Evolutionary conservation across 2,888 invertebrate genomes (phyloP).

Genomic region (Leucozona laternaria): DNA sequence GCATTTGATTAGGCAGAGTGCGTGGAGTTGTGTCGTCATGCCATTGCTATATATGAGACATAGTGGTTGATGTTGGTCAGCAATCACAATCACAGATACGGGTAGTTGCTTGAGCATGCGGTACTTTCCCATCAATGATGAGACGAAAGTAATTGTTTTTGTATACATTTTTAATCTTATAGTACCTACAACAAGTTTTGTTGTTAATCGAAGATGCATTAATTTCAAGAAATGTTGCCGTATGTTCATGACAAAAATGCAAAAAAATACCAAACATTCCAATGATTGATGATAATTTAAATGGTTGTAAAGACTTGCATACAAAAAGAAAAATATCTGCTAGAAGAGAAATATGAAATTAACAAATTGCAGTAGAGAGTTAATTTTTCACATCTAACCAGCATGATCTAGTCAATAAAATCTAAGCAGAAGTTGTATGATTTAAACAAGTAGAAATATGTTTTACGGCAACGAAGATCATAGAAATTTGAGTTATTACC

Average conservation of each 20-base stretch:
- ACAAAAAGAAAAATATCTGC: not conserved
- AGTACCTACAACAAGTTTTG: not conserved
- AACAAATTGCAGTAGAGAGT: not conserved
- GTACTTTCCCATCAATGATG: constrained; percentile 48
- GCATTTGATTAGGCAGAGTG: constrained; percentile 43
- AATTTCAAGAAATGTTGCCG: not conserved
- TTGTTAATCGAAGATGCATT: constrained; percentile 46
- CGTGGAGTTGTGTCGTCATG: constrained; percentile 15
- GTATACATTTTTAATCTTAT: not conserved
- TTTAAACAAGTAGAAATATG: not conserved
- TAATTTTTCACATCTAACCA: not conserved
- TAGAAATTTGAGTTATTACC: too few relatives aligned
- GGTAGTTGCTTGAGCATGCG: not conserved
- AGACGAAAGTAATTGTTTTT: constrained; percentile 53
- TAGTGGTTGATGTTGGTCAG: constrained; percentile 21
- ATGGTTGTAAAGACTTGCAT: constrained; percentile 3
- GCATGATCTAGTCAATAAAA: not conserved
- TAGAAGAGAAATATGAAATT: not conserved
- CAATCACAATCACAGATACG: constrained; percentile 8
- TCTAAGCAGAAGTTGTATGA: not conserved
- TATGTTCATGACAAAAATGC: constrained; percentile 11
- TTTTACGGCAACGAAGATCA: too few relatives aligned
- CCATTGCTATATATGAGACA: constrained; percentile 32
- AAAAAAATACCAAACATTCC: constrained; percentile 35
- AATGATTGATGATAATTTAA: constrained; percentile 64